Conservation (phyloP, 2,888 invertebrate species). For the Metellina segmentata region DNA sequence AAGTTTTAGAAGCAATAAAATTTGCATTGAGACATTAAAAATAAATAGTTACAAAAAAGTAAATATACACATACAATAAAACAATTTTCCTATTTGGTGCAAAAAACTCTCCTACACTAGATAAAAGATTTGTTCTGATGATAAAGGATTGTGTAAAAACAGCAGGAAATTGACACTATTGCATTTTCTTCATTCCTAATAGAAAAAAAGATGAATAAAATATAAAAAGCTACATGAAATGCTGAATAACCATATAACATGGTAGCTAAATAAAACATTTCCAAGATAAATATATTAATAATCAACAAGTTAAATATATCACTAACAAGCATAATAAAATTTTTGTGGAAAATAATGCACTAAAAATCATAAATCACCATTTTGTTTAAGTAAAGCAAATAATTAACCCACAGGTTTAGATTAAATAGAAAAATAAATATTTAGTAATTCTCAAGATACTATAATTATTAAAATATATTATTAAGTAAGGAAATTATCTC, state of each 20-base stretch:
- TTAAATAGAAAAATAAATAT: no score
- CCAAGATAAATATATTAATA: no score
- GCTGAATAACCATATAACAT: neutral
- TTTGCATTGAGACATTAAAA: neutral
- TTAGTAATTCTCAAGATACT: no score
- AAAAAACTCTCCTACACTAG: constrained; percentile 6
- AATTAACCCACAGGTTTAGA: no score
- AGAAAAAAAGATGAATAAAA: constrained; percentile 8
- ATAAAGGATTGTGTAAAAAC: neutral
- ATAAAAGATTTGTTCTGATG: constrained; percentile 18
- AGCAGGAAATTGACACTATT: neutral
- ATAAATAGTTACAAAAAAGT: neutral
- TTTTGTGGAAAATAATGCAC: no score
- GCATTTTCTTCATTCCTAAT: constrained; percentile 13
- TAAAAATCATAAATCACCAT: no score
- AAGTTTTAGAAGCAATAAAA: neutral
- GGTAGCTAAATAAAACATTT: neutral
- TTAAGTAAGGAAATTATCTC: no score
- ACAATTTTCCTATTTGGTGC: neutral
- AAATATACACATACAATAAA: neutral
- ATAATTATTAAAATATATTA: no score
- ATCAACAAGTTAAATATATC: no score
- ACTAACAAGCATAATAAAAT: no score
- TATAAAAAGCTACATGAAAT: neutral
- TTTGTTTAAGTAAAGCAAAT: no score